Conservation (phyloP, 2,797 vertebrate genomes). For the Carapus acus region DNA sequence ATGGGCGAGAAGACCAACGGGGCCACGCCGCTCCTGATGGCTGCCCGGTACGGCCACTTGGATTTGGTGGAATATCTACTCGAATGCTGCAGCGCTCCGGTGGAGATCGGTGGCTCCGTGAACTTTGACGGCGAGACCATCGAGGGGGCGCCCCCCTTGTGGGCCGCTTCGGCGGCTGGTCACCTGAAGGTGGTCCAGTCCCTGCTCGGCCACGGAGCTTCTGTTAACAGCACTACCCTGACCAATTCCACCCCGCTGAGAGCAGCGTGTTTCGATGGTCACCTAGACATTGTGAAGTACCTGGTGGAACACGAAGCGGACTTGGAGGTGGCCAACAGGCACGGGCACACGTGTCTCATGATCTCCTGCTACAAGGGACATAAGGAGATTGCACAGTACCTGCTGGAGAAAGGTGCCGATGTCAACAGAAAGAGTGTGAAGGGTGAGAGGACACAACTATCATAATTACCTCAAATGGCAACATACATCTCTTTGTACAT, state of each 20-base stretch:
- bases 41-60: constrained; percentile 90
- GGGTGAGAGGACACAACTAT: constrained; percentile 80
- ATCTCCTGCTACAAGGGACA: constrained; percentile 99
- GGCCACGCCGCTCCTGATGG: constrained; percentile 92
- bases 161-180: constrained; percentile 94
- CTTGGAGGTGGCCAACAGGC: constrained; percentile 95
- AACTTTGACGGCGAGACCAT: constrained; percentile 98
- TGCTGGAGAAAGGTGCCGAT: constrained; percentile 94
- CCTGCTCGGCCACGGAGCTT: constrained; percentile 88
- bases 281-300: constrained; percentile 94
- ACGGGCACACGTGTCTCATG: constrained; percentile 97
- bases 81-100: constrained; percentile 88
- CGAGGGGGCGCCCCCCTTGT: constrained; percentile 92
- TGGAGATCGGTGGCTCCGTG: constrained; percentile 92
- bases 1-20: constrained; percentile 95
- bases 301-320: constrained; percentile 97
- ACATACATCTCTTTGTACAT: too few relatives aligned
- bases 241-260: constrained; percentile 94
- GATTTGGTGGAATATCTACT: constrained; percentile 94
- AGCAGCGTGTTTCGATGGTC: constrained; percentile 96
- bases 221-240: constrained; percentile 95
- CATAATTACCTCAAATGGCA: too few relatives aligned
- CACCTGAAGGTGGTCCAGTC: constrained; percentile 96
- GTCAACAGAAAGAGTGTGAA: constrained; percentile 98
- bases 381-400: constrained; percentile 94